These are phyloP conservation scores for Hippoglossus stenolepis DNA, from an alignment of 2,113 vertebrate genomes.

Conservation along the genomic window DNA sequence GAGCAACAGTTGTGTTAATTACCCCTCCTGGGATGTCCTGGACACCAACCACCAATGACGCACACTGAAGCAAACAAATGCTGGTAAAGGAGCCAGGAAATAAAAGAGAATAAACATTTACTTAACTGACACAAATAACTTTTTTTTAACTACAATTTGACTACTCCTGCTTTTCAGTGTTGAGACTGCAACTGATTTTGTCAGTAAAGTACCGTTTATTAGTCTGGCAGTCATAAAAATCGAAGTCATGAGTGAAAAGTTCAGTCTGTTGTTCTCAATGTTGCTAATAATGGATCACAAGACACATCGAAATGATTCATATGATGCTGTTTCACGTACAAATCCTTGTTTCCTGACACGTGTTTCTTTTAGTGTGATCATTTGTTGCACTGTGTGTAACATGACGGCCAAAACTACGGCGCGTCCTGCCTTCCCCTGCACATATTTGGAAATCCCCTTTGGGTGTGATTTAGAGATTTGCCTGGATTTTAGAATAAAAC, in stretches of 20 bases:
- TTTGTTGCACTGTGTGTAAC: slow-evolving; percentile 3
- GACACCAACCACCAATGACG: slow-evolving; percentile 1
- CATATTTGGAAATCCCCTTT: slow-evolving; percentile 35
- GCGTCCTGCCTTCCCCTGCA: slow-evolving; percentile 19
- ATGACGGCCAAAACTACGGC: slow-evolving; percentile 4
- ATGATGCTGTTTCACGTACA: neutral
- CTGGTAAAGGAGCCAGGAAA: slow-evolving; percentile 7
- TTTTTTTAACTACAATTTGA: neutral
- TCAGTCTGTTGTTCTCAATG: neutral
- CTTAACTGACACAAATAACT: neutral
- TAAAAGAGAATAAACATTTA: neutral
- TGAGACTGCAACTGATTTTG: neutral
- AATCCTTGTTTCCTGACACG: neutral
- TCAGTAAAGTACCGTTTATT: neutral
- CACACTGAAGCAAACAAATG: neutral
- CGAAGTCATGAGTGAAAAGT: neutral
- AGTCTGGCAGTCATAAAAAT: neutral
- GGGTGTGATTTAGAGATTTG: neutral
- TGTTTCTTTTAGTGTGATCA: neutral
- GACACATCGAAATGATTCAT: neutral
- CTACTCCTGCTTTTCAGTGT: neutral
- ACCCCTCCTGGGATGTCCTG: neutral
- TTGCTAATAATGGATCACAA: neutral
- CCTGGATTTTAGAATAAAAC: neutral
- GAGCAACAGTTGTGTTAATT: slow-evolving; percentile 15